These are phyloP conservation scores for Girardinichthys multiradiatus DNA, from an alignment of 2,113 vertebrate species.

Conservation along the genomic window DNA sequence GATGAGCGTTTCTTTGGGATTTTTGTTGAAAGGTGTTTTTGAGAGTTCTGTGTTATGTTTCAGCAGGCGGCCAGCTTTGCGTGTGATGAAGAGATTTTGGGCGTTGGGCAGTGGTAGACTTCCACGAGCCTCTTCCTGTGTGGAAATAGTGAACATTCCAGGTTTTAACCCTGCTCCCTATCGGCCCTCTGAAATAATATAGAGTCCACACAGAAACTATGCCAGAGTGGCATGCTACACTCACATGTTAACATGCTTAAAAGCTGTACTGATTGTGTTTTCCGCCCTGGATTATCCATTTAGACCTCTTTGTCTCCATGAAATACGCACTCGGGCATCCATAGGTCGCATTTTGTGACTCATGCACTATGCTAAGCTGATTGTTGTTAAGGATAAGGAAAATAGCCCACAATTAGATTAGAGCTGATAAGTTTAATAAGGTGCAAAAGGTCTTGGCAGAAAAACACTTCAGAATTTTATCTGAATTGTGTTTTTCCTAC, in stretches of 20 bases:
- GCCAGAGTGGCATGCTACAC: conserved; percentile 34
- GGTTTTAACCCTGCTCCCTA: conserved; percentile 67
- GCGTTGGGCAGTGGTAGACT: conserved; percentile 64
- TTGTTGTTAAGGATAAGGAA: conserved; percentile 29
- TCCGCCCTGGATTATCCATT: conserved; percentile 4
- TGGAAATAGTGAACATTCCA: conserved; percentile 79
- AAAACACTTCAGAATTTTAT: neutral
- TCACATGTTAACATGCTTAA: conserved; percentile 54
- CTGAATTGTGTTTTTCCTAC: conserved; percentile 38
- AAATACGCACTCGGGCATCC: neutral
- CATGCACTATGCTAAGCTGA: conserved; percentile 30
- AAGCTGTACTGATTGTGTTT: conserved; percentile 5
- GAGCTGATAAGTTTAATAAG: conserved; percentile 55
- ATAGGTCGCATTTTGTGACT: conserved; percentile 4
- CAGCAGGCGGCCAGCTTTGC: conserved; percentile 12
- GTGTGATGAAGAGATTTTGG: conserved; percentile 60
- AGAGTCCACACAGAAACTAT: conserved; percentile 43
- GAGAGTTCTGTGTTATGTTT: conserved; percentile 7
- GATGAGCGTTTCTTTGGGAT: neutral
- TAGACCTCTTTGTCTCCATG: neutral
- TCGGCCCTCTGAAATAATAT: conserved; percentile 68
- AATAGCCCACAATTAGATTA: conserved; percentile 30
- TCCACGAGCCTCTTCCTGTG: conserved; percentile 70
- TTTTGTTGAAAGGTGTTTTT: neutral
- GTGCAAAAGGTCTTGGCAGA: conserved; percentile 34